These are phyloP conservation scores for Dendroctonus ponderosae DNA, from an alignment of 1,140 invertebrate species.

Conservation along the genomic window DNA sequence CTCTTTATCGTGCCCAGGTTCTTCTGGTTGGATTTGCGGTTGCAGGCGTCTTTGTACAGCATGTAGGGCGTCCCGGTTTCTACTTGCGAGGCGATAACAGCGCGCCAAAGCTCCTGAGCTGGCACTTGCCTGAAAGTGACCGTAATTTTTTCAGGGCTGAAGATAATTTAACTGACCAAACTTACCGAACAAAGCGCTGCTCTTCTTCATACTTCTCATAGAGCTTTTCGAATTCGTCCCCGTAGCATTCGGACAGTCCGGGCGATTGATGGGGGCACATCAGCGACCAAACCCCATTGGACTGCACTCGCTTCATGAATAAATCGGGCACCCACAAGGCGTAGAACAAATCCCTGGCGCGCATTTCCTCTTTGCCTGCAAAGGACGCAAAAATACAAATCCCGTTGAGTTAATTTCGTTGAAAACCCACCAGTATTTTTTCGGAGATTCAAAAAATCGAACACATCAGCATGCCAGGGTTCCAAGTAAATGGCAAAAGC, in stretches of 20 bases:
- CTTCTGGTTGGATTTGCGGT: constrained; percentile 96
- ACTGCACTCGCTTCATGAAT: constrained; percentile 95
- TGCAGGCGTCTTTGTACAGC: constrained; percentile 97
- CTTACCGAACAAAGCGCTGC: constrained; percentile 19
- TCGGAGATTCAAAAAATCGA: constrained; percentile 64
- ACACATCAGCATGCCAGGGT: constrained; percentile 98
- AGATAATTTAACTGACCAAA: not conserved
- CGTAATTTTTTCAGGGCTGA: constrained; percentile 1
- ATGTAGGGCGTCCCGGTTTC: constrained; percentile 99
- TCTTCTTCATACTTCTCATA: constrained; percentile 83
- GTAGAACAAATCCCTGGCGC: constrained; percentile 96
- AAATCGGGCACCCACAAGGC: constrained; percentile 98
- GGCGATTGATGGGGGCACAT: constrained; percentile 97
- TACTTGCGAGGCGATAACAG: constrained; percentile 93
- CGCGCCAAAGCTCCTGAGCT: constrained; percentile 90
- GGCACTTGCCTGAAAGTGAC: constrained; percentile 56
- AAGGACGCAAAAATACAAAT: not conserved
- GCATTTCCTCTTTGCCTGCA: constrained; percentile 74
- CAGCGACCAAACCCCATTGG: constrained; percentile 85
- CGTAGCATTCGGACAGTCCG: constrained; percentile 88
- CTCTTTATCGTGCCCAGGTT: constrained; percentile 99
- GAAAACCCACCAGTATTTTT: constrained; percentile 37
- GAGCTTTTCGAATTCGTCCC: constrained; percentile 89
- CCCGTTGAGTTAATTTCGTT: not conserved
- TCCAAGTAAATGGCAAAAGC: constrained; percentile 99